These are phyloP conservation scores for Poecilobothrus nobilitatus DNA, from an alignment of 2,888 invertebrate species.

Conservation along the genomic window DNA sequence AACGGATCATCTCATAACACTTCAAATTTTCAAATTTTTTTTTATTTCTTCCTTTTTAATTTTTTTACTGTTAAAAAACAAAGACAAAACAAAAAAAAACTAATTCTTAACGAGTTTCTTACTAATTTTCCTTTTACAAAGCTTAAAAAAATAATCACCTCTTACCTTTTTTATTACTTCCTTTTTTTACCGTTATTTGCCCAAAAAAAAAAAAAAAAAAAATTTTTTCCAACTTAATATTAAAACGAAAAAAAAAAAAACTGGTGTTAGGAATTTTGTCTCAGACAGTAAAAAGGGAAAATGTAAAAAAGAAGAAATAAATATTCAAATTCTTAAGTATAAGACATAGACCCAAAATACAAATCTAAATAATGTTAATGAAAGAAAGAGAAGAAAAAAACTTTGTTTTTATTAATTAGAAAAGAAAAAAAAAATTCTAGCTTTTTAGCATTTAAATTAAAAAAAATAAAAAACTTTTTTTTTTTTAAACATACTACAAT, in stretches of 20 bases:
- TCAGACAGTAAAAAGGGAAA: neutral
- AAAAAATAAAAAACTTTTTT: neutral
- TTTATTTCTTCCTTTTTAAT: too few species aligned
- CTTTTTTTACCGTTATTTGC: neutral
- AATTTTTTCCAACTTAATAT: neutral
- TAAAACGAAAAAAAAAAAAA: too few species aligned
- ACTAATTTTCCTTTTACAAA: constrained; percentile 1
- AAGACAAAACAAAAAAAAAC: neutral
- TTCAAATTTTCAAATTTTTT: neutral
- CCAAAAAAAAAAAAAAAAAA: neutral
- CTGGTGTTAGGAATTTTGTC: neutral
- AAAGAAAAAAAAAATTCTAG: neutral
- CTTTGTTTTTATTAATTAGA: neutral
- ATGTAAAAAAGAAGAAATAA: neutral
- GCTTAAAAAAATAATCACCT: neutral
- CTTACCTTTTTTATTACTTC: neutral
- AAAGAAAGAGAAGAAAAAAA: neutral
- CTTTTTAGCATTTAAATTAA: constrained; percentile 6
- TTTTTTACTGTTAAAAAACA: too few species aligned
- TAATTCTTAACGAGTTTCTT: neutral
- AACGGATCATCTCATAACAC: neutral
- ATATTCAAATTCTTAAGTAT: neutral
- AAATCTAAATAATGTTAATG: neutral
- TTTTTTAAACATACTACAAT: too few species aligned
- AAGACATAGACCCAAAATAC: neutral